Evolutionary conservation across 2,113 vertebrate species (phyloP), one percentile per base, ranked within the genome.

Genomic region (Pholis gunnellus): DNA sequence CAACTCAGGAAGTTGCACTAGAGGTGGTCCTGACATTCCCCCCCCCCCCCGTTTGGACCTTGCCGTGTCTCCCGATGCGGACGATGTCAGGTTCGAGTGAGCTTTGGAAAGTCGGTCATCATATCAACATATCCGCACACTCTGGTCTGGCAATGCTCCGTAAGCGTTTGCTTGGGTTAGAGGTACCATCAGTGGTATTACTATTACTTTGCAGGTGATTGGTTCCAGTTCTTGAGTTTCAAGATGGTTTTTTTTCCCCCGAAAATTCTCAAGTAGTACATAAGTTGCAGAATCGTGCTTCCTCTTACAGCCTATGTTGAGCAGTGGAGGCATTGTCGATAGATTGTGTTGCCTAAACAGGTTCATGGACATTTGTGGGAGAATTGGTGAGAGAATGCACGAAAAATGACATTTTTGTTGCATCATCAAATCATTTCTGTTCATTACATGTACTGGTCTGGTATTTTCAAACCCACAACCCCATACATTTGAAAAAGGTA

Each of bases 11-110:
- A 71, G 34, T 13, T 25, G 9, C 20, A 20, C 18, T 1, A 1
- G 27, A 40, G 18, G 34, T 31, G 77, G 25, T 46, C 40, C 52
- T 48, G 79, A 78, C 44, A 44, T 74, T n/a, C n/a, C n/a, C n/a
- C n/a, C n/a, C n/a, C n/a, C n/a, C n/a, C 15, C 1, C 31, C 31
- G 42, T 71, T 59, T 56, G 9, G 34, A 64, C 5, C 6, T 59
- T 14, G 44, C 9, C 18, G 17, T 6, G 44, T 40, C 34, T 70
- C 15, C 54, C 25, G 36, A 38, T n/a, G 25, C 50, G 34, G 42
- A 66, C 40, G 9, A 25, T 14, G 42, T 31, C 25, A 7, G 31
- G n/a, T 18, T 10, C 6, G 5, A 14, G 44, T 46, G 14, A 13
- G 14, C 44, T 44, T 44, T 44, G 13, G 46, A 20, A 50, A 50